Conservation (phyloP, 2,113 vertebrate species). For the Chloebia gouldiae region DNA sequence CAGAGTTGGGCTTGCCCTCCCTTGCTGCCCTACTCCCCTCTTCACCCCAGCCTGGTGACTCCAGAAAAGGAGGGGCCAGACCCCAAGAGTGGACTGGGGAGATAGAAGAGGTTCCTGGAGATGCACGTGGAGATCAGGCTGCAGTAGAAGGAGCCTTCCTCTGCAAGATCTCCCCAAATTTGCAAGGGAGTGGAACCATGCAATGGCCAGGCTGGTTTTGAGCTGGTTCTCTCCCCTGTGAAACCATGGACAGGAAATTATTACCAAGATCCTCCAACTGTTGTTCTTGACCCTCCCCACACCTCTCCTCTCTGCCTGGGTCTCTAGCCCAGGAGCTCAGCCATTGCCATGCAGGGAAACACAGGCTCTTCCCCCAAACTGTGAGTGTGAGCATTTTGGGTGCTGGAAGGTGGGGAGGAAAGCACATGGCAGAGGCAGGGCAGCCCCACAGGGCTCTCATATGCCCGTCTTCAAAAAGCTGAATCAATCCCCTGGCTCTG, state of each 20-base stretch:
- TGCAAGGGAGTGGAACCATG: neutral
- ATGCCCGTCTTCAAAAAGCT: neutral
- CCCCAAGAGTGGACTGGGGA: neutral
- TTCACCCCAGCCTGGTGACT: neutral
- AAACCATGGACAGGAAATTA: neutral
- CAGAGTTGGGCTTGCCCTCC: neutral
- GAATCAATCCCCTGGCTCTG: neutral
- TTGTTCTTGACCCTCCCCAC: neutral
- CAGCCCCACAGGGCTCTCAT: neutral
- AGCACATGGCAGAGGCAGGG: neutral
- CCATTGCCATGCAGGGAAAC: neutral
- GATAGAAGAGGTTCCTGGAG: neutral
- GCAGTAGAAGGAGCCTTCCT: neutral
- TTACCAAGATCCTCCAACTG: neutral
- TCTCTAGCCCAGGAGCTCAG: neutral
- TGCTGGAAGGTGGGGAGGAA: neutral
- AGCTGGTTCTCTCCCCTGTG: neutral
- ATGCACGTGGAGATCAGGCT: fast-evolving
- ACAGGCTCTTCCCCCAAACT: fast-evolving
- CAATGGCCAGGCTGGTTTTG: neutral
- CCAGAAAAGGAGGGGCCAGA: neutral
- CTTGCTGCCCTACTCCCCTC: neutral
- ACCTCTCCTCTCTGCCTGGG: neutral
- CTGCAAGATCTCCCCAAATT: neutral
- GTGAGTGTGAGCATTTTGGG: neutral